Conservation (phyloP, 1,140 invertebrate genomes). For the Vanessa atalanta region DNA sequence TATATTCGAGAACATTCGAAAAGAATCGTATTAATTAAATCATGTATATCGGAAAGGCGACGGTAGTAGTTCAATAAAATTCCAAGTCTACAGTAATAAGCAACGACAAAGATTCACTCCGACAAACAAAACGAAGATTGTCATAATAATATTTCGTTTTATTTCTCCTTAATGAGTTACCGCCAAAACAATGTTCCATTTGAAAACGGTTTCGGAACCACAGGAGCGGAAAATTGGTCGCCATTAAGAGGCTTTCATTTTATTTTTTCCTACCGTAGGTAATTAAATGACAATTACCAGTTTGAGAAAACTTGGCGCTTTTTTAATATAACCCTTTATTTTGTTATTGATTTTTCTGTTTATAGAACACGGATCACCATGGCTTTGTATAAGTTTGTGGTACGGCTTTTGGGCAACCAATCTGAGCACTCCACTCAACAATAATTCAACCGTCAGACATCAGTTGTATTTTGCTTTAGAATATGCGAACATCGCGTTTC, state of each 20-base stretch:
- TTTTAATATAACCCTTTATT: slow-evolving; percentile 2
- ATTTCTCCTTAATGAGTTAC: slow-evolving; percentile 43
- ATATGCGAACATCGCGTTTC: too few species aligned
- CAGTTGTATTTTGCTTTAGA: too few species aligned
- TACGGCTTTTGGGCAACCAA: too few species aligned
- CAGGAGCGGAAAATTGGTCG: slow-evolving; percentile 67
- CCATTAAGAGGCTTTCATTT: slow-evolving; percentile 66
- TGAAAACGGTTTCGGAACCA: slow-evolving; percentile 53
- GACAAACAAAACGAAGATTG: slow-evolving; percentile 7
- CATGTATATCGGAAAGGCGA: not conserved
- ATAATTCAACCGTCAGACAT: too few species aligned
- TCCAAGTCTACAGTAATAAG: not conserved
- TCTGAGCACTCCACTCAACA: too few species aligned
- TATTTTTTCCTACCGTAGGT: slow-evolving; percentile 59
- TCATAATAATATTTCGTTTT: slow-evolving; percentile 37
- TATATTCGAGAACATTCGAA: too few species aligned
- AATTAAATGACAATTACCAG: slow-evolving; percentile 75
- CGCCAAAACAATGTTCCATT: slow-evolving; percentile 62
- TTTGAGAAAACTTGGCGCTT: slow-evolving; percentile 40
- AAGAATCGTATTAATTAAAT: too few species aligned
- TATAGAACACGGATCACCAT: not conserved
- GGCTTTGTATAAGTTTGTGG: too few species aligned
- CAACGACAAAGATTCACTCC: not conserved
- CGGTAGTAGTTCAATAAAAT: not conserved
- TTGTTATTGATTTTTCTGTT: slow-evolving; percentile 25